phyloP scores from a whole-genome alignment of 2,888 invertebrate genomes.

The Meteorus colon region DNA sequence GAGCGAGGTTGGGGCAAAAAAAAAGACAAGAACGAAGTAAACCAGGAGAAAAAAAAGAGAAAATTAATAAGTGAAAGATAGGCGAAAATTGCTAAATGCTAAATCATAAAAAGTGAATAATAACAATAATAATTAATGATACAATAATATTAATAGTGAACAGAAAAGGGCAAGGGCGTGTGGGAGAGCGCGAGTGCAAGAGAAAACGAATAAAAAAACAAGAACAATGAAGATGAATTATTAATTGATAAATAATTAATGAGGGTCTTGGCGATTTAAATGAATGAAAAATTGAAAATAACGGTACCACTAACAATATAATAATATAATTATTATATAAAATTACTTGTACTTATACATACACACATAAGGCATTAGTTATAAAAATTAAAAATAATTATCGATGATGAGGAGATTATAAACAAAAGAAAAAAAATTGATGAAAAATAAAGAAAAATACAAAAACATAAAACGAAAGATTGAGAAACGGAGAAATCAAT shows the following conservation, averaged over 20 bases:
- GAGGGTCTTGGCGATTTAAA: constrained; percentile 13
- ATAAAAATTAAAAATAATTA: constrained; percentile 31
- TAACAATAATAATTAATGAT: constrained; percentile 40
- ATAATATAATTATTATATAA: constrained; percentile 54
- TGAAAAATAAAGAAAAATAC: constrained; percentile 11
- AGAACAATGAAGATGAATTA: constrained; percentile 29
- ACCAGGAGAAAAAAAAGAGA: constrained; percentile 40
- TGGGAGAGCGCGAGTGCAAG: constrained; percentile 14
- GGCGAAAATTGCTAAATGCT: constrained; percentile 26
- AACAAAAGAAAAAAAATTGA: constrained; percentile 32
- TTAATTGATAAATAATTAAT: constrained; percentile 40
- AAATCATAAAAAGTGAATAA: constrained; percentile 21
- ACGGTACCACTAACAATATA: constrained; percentile 42
- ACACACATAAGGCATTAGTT: constrained; percentile 48
- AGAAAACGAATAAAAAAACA: neutral
- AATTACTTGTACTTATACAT: constrained; percentile 50
- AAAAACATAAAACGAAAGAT: constrained; percentile 29
- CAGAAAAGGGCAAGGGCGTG: neutral
- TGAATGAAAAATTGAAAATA: constrained; percentile 34
- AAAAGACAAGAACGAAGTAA: constrained; percentile 5
- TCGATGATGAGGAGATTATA: constrained; percentile 32
- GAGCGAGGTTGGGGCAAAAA: constrained; percentile 39
- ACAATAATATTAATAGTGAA: constrained; percentile 43
- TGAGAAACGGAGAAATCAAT: neutral
- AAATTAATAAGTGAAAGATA: constrained; percentile 42